Evolutionary conservation across 53 echinoderm and acorn worm genomes (phyloP), one percentile per base, ranked within the genome.

Genomic region (Echinometra lucunter): DNA sequence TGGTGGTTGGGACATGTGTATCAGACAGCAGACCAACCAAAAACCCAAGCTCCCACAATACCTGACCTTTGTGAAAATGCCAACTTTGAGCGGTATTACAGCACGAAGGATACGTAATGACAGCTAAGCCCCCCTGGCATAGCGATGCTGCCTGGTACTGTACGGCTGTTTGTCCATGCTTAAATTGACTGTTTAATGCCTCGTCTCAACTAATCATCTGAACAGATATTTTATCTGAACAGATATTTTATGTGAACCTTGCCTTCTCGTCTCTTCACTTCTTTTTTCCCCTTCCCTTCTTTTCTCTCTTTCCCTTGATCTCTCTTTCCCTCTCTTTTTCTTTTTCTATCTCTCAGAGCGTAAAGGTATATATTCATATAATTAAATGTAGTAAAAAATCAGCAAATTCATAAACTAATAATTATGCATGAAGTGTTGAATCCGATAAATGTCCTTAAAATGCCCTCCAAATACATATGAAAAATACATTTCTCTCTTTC

Each of bases 121-220:
- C 75, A 75, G 75, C 18, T 75, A 13, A 8, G 38, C 75, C 75
- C 53, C 40, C 19, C 37, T 75, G 75, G 75, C 75, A 75, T 34
- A 6, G 18, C 38, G 19, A 40, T 40, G 3, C 21, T 40, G 75
- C 40, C 75, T 37, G 40, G 37, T 40, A 75, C 18, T 53, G 53
- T 53, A 13, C 9, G 49, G 34, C 23, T 40, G 75, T 75, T 75
- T 75, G 75, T 40, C 70, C 75, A 75, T 75, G 70, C 75, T 75
- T 40, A 75, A 75, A 75, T 75, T 40, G 75, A 75, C 75, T 75
- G 75, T 75, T 75, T 75, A 75, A 75, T 40, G 21, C 75, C 75
- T 75, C n/a, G 75, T 75, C 75, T 15, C 40, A 18, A 19, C 75
- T 18, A 75, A 75, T 75, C 75, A 75, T 11, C 75, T 75, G 4